These are phyloP conservation scores for Megaceryle maxima DNA, from an alignment of 2,113 vertebrate genomes.

Conservation along the genomic window DNA sequence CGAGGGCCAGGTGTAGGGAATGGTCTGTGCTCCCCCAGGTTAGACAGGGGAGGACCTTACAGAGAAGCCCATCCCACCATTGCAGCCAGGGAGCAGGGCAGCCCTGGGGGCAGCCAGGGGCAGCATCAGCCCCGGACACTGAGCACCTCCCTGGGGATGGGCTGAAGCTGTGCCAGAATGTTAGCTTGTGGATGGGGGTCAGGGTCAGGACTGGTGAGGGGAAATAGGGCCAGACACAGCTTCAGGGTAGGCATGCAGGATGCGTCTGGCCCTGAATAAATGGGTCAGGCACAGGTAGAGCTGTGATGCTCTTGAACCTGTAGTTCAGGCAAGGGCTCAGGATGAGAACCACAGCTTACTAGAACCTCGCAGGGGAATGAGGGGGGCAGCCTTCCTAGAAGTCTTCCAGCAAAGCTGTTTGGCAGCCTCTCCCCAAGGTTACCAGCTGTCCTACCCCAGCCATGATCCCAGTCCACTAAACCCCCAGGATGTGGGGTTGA, in stretches of 20 bases:
- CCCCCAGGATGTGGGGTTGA: neutral
- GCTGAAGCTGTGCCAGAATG: neutral
- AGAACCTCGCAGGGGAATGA: neutral
- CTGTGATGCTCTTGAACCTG: neutral
- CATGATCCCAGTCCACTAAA: neutral
- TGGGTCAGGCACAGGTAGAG: neutral
- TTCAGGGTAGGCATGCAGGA: neutral
- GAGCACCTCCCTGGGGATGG: neutral
- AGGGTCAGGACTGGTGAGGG: neutral
- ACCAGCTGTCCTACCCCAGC: neutral
- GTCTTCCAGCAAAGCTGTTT: neutral
- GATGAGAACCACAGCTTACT: neutral
- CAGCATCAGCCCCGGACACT: neutral
- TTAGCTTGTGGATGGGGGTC: neutral
- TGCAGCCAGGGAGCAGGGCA: neutral
- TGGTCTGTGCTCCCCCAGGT: too few relatives aligned
- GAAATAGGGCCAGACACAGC: neutral
- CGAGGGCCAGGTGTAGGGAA: fast-evolving
- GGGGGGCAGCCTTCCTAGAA: neutral
- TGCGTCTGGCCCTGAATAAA: too few relatives aligned
- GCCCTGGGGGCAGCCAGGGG: neutral
- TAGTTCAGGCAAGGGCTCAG: neutral
- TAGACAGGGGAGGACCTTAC: neutral
- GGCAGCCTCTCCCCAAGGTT: neutral
- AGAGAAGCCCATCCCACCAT: neutral